Conservation (phyloP, 2,888 invertebrate genomes). For the Meloe dianella region DNA sequence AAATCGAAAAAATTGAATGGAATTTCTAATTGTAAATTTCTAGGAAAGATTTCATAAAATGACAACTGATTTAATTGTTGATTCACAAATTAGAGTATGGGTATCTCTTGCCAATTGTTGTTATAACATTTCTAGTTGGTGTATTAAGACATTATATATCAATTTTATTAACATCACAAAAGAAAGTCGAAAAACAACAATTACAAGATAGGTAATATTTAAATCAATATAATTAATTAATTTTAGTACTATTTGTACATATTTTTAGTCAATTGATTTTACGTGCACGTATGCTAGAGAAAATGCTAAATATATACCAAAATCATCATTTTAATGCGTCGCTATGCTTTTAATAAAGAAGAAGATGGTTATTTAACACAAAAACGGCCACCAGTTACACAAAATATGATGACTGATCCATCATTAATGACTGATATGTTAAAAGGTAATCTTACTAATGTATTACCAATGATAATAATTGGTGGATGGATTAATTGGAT, state of each 20-base stretch:
- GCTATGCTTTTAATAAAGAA: slow-evolving; percentile 95
- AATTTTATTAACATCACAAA: slow-evolving; percentile 90
- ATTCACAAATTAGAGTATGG: slow-evolving; percentile 97
- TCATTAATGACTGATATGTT: slow-evolving; percentile 99
- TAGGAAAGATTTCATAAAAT: slow-evolving; percentile 32
- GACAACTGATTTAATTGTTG: slow-evolving; percentile 80
- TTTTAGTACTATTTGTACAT: no score
- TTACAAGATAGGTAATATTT: slow-evolving; percentile 78
- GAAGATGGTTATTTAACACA: slow-evolving; percentile 95
- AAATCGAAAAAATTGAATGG: background rate
- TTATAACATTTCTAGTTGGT: slow-evolving; percentile 97
- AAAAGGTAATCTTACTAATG: slow-evolving; percentile 98
- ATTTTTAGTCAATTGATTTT: slow-evolving; percentile 90
- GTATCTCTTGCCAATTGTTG: slow-evolving; percentile 98
- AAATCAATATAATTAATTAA: no score
- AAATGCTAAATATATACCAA: slow-evolving; percentile 96
- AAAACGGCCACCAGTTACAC: slow-evolving; percentile 81
- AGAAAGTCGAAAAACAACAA: slow-evolving; percentile 94
- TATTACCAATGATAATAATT: slow-evolving; percentile 97
- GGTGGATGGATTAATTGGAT: slow-evolving; percentile 99
- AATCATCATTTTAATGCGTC: slow-evolving; percentile 90
- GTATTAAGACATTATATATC: slow-evolving; percentile 98
- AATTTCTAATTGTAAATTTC: background rate
- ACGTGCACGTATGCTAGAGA: slow-evolving; percentile 90
- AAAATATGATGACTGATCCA: slow-evolving; percentile 96